Evolutionary conservation across 2,888 invertebrate genomes (phyloP).

Genomic region (Agapetus fuscipes): DNA sequence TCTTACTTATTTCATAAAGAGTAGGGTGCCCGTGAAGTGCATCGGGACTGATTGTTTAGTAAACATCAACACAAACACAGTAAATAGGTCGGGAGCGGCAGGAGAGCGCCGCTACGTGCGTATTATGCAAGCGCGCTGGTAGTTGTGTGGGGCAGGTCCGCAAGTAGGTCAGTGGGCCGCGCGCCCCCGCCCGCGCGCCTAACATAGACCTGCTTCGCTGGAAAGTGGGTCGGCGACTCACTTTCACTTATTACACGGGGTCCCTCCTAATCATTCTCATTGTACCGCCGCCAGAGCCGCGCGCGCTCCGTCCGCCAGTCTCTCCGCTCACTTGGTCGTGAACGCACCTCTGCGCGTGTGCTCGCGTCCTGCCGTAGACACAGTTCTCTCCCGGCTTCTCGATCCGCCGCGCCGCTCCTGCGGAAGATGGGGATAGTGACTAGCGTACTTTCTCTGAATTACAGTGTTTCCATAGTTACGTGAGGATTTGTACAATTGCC

Average conservation of each 20-base stretch:
- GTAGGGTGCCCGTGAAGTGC: too few species aligned
- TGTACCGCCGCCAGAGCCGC: conserved; percentile 38
- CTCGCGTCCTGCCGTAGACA: conserved; percentile 30
- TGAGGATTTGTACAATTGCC: too few species aligned
- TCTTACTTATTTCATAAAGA: too few species aligned
- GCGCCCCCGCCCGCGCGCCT: conserved; percentile 50
- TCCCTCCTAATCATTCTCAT: conserved; percentile 58
- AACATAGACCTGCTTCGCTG: conserved; percentile 89
- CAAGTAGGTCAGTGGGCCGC: conserved; percentile 82
- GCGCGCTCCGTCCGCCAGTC: conserved; percentile 17
- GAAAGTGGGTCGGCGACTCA: conserved; percentile 86
- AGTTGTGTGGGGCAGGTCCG: conserved; percentile 27
- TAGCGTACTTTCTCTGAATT: neutral
- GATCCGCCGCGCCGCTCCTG: conserved; percentile 4
- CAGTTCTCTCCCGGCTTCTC: conserved; percentile 33
- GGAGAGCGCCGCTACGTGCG: neutral
- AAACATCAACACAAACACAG: too few species aligned
- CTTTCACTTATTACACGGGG: conserved; percentile 82
- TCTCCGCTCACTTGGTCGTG: conserved; percentile 13
- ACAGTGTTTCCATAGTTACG: too few species aligned
- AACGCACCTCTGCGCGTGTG: conserved; percentile 11
- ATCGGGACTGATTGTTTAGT: too few species aligned
- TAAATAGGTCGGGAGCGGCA: conserved; percentile 4
- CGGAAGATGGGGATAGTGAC: neutral
- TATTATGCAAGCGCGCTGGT: neutral